Evolutionary conservation across 30 jellyfish, hydroid and myxozoan genomes (phyloP), one percentile per base, ranked within the genome.

Genomic region (Phacellophora camtschatica): DNA sequence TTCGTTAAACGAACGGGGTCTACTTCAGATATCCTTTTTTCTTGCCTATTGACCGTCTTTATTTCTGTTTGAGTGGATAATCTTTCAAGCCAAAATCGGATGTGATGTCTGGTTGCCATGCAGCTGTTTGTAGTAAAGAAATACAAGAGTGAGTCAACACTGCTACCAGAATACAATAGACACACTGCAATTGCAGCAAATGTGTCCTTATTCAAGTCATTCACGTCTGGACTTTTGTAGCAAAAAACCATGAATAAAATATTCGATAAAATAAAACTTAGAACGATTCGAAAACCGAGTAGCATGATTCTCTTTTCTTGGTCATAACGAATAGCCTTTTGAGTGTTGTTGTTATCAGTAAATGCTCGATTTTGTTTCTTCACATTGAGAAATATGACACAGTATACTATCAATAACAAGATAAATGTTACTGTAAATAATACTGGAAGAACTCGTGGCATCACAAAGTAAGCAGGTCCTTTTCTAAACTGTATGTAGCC

Each of bases 141-240:
- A 72, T 72, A 72, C 55, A 72, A 20, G 1, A 72, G 1, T 0
- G 86, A 74, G 37, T 72, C 86, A 19, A 72, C 43, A 16, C 33
- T 16, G n/a, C 74, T 1, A 19, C 49, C 74, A 6, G 53, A 2
- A 18, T 48, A 53, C 7, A 72, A 48, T 23, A 72, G 37, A 65
- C 74, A 72, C 1, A 72, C 74, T 2, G 74, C 86, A 19, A 49
- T 5, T 27, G 42, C 86, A 28, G 43, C 39, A 20, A 48, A 16
- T 28, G 35, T n/a, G 53, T 32, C 34, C 9, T 54, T 25, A 4
- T 27, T 36, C 73, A 72, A 2, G 4, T 51, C 27, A 10, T 25
- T 31, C 7, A 22, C 9, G 15, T 49, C 43, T 12, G 74, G 74
- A 27, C n/a, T 51, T 12, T 18, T 23, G 32, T 22, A 41, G 2